Base-by-base conservation (phyloP, 1,140 invertebrate genomes). In the Lordiphosa mommai region DNA sequence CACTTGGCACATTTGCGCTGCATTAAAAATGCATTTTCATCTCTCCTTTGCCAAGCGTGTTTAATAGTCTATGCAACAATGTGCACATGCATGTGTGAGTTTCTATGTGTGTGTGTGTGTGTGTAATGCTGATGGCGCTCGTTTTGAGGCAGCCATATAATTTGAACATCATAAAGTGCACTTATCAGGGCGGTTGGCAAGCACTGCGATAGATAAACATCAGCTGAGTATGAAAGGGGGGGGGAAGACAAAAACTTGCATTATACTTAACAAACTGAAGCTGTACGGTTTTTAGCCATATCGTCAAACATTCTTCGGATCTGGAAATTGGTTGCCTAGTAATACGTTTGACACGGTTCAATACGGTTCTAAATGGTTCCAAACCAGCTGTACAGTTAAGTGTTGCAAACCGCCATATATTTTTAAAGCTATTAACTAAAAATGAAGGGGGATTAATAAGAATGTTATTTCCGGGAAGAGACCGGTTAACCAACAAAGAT, bases 81-180 rank as follows among this genome's bases (percentile, higher is more conserved):
- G 71, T 67, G 66, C 20, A 29, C 52, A 20, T 61, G 47, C 34
- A 10, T 37, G 33, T 27, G 17, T 23, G 7, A 8, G 20, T 32
- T n/a, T 17, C 9, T 50, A 20, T 14, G 37, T 33, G 29, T 33
- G 5, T 40, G 29, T 36, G 44, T 46, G 17, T 52, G 20, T 58
- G 49, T 67, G 56, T 82, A 82, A 80, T 76, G 76, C 61, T 80
- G 77, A 80, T 80, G 76, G 71, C 33, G 57, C 67, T 77, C 72
- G 55, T 59, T 77, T 52, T 34, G 33, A 37, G 43, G 49, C 72
- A 65, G 52, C 76, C 76, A 82, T 80, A 80, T 80, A 80, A 80
- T 80, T 80, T 82, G 71, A 80, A 65, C 76, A 76, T 80, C 70
- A 80, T 80, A 71, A 67, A 76, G 74, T 82, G 74, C 74, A 80